Conservation (phyloP, 2,797 vertebrate genomes). For the Cyprinodon diabolis region DNA sequence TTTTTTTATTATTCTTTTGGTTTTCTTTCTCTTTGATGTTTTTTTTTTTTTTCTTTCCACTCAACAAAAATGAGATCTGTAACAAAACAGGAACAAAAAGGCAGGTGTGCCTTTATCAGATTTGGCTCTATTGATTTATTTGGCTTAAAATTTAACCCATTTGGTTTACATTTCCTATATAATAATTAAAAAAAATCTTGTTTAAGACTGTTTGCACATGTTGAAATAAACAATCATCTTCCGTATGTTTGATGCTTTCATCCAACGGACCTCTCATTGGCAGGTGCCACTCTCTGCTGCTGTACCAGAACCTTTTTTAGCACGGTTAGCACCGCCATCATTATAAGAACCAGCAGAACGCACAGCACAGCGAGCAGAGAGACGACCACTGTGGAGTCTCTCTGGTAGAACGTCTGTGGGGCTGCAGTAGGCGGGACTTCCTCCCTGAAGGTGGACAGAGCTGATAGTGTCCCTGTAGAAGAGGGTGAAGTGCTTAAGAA, state of each 20-base stretch:
- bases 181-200: conserved; percentile 19
- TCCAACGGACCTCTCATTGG: conserved; percentile 41
- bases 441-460: conserved; percentile 54
- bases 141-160: conserved; percentile 37
- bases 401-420: conserved; percentile 13
- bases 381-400: conserved; percentile 53
- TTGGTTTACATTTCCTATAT: conserved; percentile 7
- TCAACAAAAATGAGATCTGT: neutral
- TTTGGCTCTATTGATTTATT: conserved; percentile 46
- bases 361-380: conserved; percentile 73
- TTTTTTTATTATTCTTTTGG: conserved; percentile 6
- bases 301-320: conserved; percentile 69
- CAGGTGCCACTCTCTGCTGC: conserved; percentile 78
- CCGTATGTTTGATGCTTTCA: conserved; percentile 31
- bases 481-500: conserved; percentile 40
- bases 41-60: neutral
- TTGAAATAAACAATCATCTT: conserved; percentile 26
- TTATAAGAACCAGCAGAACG: conserved; percentile 66
- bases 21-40: conserved; percentile 1
- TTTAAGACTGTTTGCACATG: conserved; percentile 19
- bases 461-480: conserved; percentile 27
- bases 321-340: conserved; percentile 68
- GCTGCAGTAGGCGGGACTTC: conserved; percentile 31
- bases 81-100: conserved; percentile 7
- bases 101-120: conserved; percentile 21